Evolutionary conservation across 2,888 invertebrate species (phyloP).

Genomic region (Ophioninae sp.): DNA sequence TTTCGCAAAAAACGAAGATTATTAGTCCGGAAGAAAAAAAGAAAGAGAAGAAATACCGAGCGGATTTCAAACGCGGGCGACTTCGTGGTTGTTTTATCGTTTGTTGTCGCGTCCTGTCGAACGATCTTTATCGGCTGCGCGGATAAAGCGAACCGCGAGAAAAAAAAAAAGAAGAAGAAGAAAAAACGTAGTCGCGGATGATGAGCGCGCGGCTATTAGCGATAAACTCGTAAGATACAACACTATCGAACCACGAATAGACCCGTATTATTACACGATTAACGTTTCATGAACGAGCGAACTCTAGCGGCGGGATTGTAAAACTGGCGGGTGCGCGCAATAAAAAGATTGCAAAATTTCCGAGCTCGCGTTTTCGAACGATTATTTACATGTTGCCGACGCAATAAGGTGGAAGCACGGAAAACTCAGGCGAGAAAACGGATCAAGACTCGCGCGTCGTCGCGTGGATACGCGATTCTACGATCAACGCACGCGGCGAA

Average conservation of each 20-base stretch:
- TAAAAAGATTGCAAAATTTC: conserved; percentile 24
- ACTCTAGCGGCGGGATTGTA: conserved; percentile 17
- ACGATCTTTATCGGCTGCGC: neutral
- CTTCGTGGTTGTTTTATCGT: neutral
- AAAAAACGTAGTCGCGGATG: conserved; percentile 11
- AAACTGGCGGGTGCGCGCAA: neutral
- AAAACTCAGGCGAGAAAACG: neutral
- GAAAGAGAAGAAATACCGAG: neutral
- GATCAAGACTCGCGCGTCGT: too few species aligned
- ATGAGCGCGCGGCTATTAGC: conserved; percentile 12
- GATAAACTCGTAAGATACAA: conserved; percentile 18
- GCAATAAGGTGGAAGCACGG: neutral
- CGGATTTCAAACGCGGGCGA: neutral
- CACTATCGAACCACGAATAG: conserved; percentile 9
- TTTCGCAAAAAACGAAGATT: neutral
- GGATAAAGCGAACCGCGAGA: neutral
- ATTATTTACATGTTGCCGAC: neutral
- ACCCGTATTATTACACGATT: conserved; percentile 1
- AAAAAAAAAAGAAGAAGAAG: conserved; percentile 1
- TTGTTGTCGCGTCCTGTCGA: neutral
- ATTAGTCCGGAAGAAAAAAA: neutral
- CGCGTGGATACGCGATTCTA: neutral
- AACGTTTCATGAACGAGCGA: conserved; percentile 26
- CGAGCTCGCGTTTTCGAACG: neutral
- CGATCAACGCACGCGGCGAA: neutral